Evolutionary conservation across 2,888 invertebrate species (phyloP).

Genomic region (Diogma glabrata): DNA sequence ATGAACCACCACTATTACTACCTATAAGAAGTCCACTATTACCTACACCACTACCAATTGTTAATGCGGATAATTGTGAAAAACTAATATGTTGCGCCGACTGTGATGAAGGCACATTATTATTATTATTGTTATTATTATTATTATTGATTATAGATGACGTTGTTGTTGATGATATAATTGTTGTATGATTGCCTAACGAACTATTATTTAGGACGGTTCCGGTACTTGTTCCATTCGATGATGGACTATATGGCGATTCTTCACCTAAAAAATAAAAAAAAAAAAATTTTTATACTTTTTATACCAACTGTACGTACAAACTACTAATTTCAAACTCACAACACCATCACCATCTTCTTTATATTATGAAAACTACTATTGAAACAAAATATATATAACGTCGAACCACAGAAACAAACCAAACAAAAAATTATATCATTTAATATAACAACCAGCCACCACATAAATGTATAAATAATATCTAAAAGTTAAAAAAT

Average conservation of each 20-base stretch:
- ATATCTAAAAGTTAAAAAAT: no score
- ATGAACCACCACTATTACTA: neutral
- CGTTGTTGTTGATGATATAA: constrained; percentile 10
- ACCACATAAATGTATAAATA: no score
- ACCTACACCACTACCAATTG: constrained; percentile 25
- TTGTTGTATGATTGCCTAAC: constrained; percentile 8
- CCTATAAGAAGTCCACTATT: constrained; percentile 14
- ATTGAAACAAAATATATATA: no score
- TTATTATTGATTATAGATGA: constrained; percentile 26
- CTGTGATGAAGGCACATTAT: constrained; percentile 31
- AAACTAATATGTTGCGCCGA: constrained; percentile 35
- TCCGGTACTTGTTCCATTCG: constrained; percentile 32
- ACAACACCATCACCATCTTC: neutral
- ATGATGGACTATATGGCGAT: constrained; percentile 30
- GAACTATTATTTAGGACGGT: constrained; percentile 32
- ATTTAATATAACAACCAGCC: no score
- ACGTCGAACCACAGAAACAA: neutral
- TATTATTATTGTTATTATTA: constrained; percentile 11
- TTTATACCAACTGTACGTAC: no score
- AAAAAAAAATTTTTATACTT: neutral
- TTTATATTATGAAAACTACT: no score
- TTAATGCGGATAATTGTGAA: constrained; percentile 16
- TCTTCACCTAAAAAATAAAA: constrained; percentile 29
- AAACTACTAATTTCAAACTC: neutral
- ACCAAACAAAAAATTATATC: no score